Evolutionary conservation across 2,113 vertebrate genomes (phyloP).

Genomic region (Nematolebias whitei): DNA sequence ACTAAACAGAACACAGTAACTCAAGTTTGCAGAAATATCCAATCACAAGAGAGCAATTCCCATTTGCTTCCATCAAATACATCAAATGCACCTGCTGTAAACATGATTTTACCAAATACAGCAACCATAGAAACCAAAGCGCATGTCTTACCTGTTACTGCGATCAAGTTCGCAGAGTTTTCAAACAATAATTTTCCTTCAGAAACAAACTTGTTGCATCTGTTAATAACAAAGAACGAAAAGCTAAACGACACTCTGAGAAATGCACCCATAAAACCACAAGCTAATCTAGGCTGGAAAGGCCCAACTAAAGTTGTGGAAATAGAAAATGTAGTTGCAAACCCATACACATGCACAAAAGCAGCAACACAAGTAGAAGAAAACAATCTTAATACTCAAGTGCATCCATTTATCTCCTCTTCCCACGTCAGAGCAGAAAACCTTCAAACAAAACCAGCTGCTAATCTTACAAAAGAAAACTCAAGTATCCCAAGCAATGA

Average conservation of each 20-base stretch:
- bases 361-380: not conserved
- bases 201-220: not conserved
- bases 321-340: conserved; percentile 4
- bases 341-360: conserved; percentile 4
- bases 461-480: conserved; percentile 14
- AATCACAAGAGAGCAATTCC: conserved; percentile 20
- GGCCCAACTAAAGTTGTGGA: conserved; percentile 11
- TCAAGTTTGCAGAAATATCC: conserved; percentile 5
- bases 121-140: conserved; percentile 15
- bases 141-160: not conserved
- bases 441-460: not conserved
- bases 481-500: not conserved
- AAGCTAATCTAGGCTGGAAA: not conserved
- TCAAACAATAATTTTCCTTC: conserved; percentile 10
- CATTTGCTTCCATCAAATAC: not conserved
- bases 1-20: conserved; percentile 6
- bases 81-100: conserved; percentile 10
- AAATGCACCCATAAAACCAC: conserved; percentile 6
- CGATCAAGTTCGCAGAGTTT: conserved; percentile 18
- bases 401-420: not conserved
- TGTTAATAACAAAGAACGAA: conserved; percentile 8
- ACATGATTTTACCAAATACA: not conserved
- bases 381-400: conserved; percentile 7
- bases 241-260: not conserved
- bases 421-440: conserved; percentile 8